A percentile compares a stretch with the other conserved stretches of the same genome.
Conservation (phyloP, 2,113 vertebrate species). For the Onychostruthus taczanowskii region DNA sequence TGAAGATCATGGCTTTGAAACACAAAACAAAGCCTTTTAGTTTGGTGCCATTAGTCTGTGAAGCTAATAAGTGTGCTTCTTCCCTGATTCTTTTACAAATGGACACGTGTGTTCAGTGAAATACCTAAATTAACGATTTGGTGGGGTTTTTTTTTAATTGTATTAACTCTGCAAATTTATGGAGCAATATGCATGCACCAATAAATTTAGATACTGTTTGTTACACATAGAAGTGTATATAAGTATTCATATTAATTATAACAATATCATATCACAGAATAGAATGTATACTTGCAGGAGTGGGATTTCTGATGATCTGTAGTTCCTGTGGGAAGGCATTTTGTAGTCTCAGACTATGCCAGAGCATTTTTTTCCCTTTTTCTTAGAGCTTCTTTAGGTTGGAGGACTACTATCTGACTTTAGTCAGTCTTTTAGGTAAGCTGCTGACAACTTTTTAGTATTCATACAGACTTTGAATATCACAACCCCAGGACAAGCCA, state of each 20-base stretch:
- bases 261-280: neutral
- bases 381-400: conserved; percentile 2
- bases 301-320: neutral
- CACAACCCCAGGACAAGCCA: neutral
- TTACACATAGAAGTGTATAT: neutral
- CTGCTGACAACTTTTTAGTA: neutral
- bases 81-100: neutral
- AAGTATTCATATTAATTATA: neutral
- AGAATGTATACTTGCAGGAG: neutral
- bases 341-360: neutral
- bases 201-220: neutral
- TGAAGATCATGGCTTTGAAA: neutral
- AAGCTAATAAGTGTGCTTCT: neutral
- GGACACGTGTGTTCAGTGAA: neutral
- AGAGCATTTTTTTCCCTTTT: neutral
- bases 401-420: neutral
- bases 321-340: neutral
- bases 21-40: neutral
- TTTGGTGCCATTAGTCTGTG: neutral
- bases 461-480: conserved; percentile 18
- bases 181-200: neutral
- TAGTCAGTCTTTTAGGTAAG: neutral
- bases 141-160: neutral
- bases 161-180: neutral
- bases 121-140: neutral